Percentiles rank a stretch among this genome's conserved stretches.
These are phyloP conservation scores for Dinocampus coccinellae DNA, from an alignment of 2,888 invertebrate genomes.

Conservation along the genomic window DNA sequence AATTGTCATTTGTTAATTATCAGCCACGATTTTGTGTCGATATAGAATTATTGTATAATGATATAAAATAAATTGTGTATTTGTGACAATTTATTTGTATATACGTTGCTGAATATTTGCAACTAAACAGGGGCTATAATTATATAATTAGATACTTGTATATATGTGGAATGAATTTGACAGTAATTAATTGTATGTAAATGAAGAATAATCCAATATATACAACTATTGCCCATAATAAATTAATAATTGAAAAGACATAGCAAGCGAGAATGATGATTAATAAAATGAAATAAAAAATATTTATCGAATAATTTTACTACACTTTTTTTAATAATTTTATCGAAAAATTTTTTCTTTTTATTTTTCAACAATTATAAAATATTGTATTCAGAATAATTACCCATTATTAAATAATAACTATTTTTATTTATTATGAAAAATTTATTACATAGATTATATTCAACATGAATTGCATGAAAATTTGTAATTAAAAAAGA, in stretches of 20 bases:
- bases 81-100: slow-evolving; percentile 47
- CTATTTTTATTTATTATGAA: background rate
- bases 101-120: slow-evolving; percentile 39
- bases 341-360: background rate
- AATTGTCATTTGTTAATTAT: background rate
- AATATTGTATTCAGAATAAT: background rate
- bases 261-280: slow-evolving; percentile 40
- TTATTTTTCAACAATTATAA: background rate
- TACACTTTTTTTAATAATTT: slow-evolving; percentile 43
- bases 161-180: slow-evolving; percentile 28
- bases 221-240: slow-evolving; percentile 9
- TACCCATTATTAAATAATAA: background rate
- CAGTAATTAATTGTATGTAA: slow-evolving; percentile 38
- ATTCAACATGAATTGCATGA: background rate
- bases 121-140: slow-evolving; percentile 34
- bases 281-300: slow-evolving; percentile 43
- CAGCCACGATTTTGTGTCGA: background rate
- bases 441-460: background rate
- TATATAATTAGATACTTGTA: slow-evolving; percentile 38
- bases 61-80: slow-evolving; percentile 41
- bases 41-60: slow-evolving; percentile 19
- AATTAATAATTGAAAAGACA: slow-evolving; percentile 22
- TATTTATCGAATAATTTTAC: slow-evolving; percentile 48
- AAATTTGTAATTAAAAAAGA: slow-evolving; percentile 42
- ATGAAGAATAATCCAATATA: slow-evolving; percentile 25